phyloP scores from a whole-genome alignment of 2,888 invertebrate genomes.

The Dyspetes luteomarginatus region DNA sequence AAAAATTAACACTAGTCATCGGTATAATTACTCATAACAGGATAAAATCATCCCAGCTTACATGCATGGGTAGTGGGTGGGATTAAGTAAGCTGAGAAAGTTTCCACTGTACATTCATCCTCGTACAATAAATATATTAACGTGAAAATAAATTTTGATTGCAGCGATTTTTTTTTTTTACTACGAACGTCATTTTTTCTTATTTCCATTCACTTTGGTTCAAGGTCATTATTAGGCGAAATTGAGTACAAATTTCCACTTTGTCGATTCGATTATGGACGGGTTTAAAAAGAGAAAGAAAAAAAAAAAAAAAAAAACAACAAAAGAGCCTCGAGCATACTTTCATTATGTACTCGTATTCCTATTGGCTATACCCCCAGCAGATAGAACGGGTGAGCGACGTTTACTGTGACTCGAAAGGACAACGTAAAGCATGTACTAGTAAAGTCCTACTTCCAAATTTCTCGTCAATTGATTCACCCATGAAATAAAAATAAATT shows the following conservation, averaged over 20 bases:
- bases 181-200: too few relatives aligned
- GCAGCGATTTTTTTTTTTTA: too few relatives aligned
- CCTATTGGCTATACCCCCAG: slow-evolving; percentile 16
- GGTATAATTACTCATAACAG: too few relatives aligned
- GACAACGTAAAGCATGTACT: background rate
- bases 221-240: slow-evolving; percentile 17
- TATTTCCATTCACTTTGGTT: too few relatives aligned
- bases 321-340: slow-evolving; percentile 67
- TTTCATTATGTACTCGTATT: slow-evolving; percentile 67
- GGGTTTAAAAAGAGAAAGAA: slow-evolving; percentile 23
- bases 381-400: slow-evolving; percentile 21
- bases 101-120: too few relatives aligned
- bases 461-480: background rate
- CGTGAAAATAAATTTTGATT: too few relatives aligned
- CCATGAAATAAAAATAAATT: background rate
- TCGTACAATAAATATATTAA: too few relatives aligned
- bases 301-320: slow-evolving; percentile 56
- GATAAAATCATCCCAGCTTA: too few relatives aligned
- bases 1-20: too few relatives aligned
- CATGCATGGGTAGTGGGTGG: too few relatives aligned
- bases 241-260: slow-evolving; percentile 33
- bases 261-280: slow-evolving; percentile 26
- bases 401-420: slow-evolving; percentile 19
- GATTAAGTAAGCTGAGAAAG: too few relatives aligned
- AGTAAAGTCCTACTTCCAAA: slow-evolving; percentile 25